These are phyloP conservation scores for Procavia capensis DNA, from an alignment of 2,113 vertebrate genomes.

Conservation along the genomic window DNA sequence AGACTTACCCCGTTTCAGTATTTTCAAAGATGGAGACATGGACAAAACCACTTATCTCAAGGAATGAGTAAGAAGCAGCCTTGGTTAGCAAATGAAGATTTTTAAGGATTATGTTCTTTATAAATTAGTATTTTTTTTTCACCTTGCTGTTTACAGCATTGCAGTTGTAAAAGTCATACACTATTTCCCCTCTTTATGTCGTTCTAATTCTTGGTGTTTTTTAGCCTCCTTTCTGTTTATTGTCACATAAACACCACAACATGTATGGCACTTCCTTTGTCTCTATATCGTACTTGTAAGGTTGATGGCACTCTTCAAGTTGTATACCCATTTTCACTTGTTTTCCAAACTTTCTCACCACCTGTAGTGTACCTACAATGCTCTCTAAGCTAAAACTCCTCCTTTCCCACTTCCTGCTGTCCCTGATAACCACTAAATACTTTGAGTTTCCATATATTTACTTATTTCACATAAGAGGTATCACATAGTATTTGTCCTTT, in stretches of 20 bases:
- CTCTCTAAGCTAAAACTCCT: background rate
- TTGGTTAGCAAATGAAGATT: conserved; percentile 25
- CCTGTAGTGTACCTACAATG: background rate
- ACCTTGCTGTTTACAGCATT: conserved; percentile 25
- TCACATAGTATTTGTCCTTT: background rate
- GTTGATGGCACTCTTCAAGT: background rate
- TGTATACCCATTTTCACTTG: background rate
- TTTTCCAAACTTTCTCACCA: background rate
- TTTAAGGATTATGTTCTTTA: conserved; percentile 41
- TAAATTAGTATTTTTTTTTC: background rate
- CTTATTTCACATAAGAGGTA: background rate
- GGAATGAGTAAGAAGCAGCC: background rate
- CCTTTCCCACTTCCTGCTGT: background rate
- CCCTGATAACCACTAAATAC: background rate
- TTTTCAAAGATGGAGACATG: background rate
- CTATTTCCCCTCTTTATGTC: background rate
- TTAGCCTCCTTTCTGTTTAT: background rate
- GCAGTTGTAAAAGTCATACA: background rate
- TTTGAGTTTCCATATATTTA: background rate
- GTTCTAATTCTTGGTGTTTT: background rate
- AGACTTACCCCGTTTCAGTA: conserved; percentile 30
- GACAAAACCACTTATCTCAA: conserved; percentile 7
- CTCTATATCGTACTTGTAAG: background rate
- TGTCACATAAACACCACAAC: background rate
- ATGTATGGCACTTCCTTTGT: background rate